A percentile compares a stretch with the other conserved stretches of the same genome.
phyloP scores from a whole-genome alignment of 1,140 invertebrate species.

The Pachypsylla venusta region DNA sequence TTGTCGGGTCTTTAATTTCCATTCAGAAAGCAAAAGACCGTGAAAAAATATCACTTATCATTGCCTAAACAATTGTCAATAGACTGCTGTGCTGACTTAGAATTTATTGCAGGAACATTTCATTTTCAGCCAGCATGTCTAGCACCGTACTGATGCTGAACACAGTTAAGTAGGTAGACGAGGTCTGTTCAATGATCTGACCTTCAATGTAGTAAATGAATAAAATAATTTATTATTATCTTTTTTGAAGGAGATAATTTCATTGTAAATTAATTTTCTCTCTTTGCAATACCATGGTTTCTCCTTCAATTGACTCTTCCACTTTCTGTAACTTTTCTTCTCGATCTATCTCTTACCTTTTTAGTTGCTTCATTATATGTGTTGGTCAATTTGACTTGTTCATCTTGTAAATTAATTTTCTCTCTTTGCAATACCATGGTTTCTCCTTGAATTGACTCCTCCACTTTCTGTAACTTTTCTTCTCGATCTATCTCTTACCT shows the following conservation, averaged over 20 bases:
- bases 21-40: too few relatives aligned
- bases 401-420: slow-evolving; percentile 45
- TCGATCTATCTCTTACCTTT: slow-evolving; percentile 30
- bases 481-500: slow-evolving; percentile 32
- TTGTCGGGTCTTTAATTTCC: too few relatives aligned
- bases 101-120: too few relatives aligned
- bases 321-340: slow-evolving; percentile 37
- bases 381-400: slow-evolving; percentile 51
- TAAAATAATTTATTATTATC: too few relatives aligned
- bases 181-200: too few relatives aligned
- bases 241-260: too few relatives aligned
- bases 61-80: too few relatives aligned
- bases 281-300: slow-evolving; percentile 41
- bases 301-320: slow-evolving; percentile 30
- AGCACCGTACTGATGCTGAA: too few relatives aligned
- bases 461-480: slow-evolving; percentile 35
- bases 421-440: slow-evolving; percentile 42
- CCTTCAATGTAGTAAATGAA: too few relatives aligned
- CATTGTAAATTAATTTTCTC: slow-evolving; percentile 48
- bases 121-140: too few relatives aligned
- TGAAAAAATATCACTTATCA: slow-evolving; percentile 6
- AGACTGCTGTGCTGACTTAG: too few relatives aligned
- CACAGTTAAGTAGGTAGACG: too few relatives aligned
- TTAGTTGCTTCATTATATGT: slow-evolving; percentile 57
- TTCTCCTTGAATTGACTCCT: slow-evolving; percentile 31